phyloP scores from a whole-genome alignment of 1,140 invertebrate species.

The Cardiocondyla obscurior region DNA sequence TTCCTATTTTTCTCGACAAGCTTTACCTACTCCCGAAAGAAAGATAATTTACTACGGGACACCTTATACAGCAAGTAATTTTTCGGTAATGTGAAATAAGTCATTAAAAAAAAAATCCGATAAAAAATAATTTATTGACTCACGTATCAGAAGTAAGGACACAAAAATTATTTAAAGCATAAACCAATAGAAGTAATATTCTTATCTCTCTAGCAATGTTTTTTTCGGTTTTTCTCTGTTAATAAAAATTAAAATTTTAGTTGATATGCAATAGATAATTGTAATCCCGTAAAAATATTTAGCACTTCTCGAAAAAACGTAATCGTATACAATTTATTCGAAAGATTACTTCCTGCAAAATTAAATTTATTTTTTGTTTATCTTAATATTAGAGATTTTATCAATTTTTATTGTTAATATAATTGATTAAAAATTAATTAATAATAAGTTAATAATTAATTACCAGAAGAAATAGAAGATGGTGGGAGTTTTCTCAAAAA shows the following conservation, averaged over 20 bases:
- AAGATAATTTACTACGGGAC: too few relatives aligned
- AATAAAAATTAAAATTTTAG: background rate
- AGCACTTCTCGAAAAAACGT: constrained; percentile 1
- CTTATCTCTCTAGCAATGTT: constrained; percentile 29
- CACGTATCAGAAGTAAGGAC: background rate
- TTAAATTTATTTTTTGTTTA: too few relatives aligned
- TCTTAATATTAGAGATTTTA: background rate
- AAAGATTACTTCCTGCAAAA: constrained; percentile 28
- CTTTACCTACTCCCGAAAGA: too few relatives aligned
- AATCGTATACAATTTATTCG: constrained; percentile 19
- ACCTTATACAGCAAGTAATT: too few relatives aligned
- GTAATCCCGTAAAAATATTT: constrained; percentile 38
- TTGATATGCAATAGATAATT: constrained; percentile 19
- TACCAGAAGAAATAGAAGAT: constrained; percentile 41
- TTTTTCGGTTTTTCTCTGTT: constrained; percentile 22
- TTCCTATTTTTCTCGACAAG: too few relatives aligned
- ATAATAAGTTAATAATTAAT: constrained; percentile 11
- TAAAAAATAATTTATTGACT: background rate
- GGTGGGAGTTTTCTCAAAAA: constrained; percentile 47
- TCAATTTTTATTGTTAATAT: background rate
- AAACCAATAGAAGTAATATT: background rate
- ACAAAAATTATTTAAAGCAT: background rate
- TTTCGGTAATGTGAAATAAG: background rate
- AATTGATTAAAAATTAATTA: background rate
- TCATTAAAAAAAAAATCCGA: background rate